Evolutionary conservation across 2,797 vertebrate genomes (phyloP).

Genomic region (Bothrops alternatus): DNA sequence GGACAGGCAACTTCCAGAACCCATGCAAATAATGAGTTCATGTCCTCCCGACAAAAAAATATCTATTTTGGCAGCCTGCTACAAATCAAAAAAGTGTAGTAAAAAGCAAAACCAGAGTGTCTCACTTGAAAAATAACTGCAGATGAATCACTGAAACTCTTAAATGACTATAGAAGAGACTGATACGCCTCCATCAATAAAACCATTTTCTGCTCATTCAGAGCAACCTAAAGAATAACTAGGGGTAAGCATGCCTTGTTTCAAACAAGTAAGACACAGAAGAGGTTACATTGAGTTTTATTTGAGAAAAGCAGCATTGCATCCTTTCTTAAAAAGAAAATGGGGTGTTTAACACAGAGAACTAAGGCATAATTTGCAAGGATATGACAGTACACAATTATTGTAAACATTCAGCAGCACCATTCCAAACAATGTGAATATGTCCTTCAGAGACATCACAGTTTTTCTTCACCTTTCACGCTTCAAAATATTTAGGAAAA

Average conservation of each 20-base stretch:
- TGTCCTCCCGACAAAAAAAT: too few species aligned
- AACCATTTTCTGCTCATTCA: not conserved
- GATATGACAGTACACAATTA: not conserved
- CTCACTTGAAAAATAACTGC: too few species aligned
- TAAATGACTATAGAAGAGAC: not conserved
- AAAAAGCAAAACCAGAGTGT: too few species aligned
- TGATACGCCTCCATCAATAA: not conserved
- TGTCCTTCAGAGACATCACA: not conserved
- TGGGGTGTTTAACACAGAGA: not conserved
- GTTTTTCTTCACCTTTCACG: not conserved
- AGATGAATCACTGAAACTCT: not conserved
- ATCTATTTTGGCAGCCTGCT: too few species aligned
- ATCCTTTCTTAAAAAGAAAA: slow-evolving; percentile 15
- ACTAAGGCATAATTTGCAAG: not conserved
- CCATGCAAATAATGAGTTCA: too few species aligned
- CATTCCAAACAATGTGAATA: not conserved
- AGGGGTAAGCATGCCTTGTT: not conserved
- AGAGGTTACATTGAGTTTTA: slow-evolving; percentile 40
- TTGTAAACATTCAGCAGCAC: not conserved
- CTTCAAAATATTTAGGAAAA: not conserved
- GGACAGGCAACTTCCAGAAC: too few species aligned
- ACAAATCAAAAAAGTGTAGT: too few species aligned
- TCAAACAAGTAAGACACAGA: slow-evolving; percentile 31
- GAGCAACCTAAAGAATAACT: not conserved
- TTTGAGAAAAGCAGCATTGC: slow-evolving; percentile 33